Evolutionary conservation across 2,888 invertebrate genomes (phyloP).

Genomic region (Euzophera pinguis): DNA sequence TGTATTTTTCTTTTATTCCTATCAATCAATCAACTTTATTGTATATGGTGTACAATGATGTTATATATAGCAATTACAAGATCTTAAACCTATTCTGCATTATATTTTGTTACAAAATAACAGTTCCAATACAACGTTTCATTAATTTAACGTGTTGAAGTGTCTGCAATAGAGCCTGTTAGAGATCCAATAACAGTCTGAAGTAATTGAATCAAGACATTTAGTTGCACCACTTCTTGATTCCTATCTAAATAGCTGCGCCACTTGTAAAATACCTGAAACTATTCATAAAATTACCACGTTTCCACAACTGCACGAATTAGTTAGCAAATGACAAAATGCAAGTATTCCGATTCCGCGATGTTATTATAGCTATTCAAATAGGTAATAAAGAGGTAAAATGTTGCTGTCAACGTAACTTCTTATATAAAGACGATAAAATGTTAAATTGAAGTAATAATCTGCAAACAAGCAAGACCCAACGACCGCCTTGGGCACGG

Average conservation of each 20-base stretch:
- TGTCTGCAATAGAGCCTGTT: not conserved
- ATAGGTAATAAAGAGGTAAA: conserved; percentile 10
- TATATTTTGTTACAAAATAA: too few relatives aligned
- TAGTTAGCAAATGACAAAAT: not conserved
- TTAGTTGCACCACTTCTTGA: conserved; percentile 4
- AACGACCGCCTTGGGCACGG: conserved; percentile 2
- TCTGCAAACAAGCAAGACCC: conserved; percentile 10
- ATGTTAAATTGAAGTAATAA: conserved; percentile 12
- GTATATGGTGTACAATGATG: too few relatives aligned
- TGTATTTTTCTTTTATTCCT: too few relatives aligned
- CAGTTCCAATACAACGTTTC: not conserved
- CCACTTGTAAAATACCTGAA: not conserved
- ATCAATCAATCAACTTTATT: too few relatives aligned
- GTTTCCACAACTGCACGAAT: not conserved
- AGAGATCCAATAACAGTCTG: not conserved
- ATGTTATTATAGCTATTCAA: conserved; percentile 6
- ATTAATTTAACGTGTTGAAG: not conserved
- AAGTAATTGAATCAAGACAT: conserved; percentile 3
- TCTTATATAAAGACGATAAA: conserved; percentile 11
- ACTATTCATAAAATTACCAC: conserved; percentile 8
- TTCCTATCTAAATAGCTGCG: not conserved
- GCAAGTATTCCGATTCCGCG: not conserved
- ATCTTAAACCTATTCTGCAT: too few relatives aligned
- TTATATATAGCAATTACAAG: too few relatives aligned
- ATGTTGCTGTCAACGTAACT: conserved; percentile 9